A percentile compares a stretch with the other conserved stretches of the same genome.
Conservation (phyloP, 2,113 vertebrate species). For the Tupaia tana region DNA sequence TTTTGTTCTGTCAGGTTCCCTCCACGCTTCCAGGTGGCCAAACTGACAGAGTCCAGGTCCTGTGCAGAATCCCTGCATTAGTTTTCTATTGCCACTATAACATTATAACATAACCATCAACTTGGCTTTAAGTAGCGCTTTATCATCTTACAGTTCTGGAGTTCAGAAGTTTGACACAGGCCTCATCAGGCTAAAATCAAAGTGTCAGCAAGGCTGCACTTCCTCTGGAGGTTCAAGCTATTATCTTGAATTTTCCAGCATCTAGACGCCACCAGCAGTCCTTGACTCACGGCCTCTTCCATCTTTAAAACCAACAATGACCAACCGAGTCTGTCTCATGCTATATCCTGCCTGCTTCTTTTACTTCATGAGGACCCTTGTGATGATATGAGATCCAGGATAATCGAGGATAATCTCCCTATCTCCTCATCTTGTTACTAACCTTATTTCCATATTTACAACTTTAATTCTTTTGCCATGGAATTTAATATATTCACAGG, state of each 20-base stretch:
- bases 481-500: not conserved
- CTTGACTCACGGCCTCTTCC: not conserved
- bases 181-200: not conserved
- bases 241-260: not conserved
- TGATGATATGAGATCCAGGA: not conserved
- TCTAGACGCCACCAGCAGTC: not conserved
- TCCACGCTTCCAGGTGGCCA: not conserved
- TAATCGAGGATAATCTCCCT: not conserved
- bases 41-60: not conserved
- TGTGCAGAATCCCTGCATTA: not conserved
- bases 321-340: not conserved
- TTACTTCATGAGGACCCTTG: not conserved
- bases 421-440: not conserved
- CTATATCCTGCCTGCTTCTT: not conserved
- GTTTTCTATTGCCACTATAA: not conserved
- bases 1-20: not conserved
- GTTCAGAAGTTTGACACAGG: not conserved
- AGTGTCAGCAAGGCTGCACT: not conserved
- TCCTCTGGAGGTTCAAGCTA: not conserved
- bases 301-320: not conserved
- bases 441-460: not conserved
- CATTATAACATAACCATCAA: not conserved
- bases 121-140: not conserved
- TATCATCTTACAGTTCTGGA: not conserved
- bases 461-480: not conserved